Evolutionary conservation across 2,797 vertebrate genomes (phyloP), one percentile per base, ranked within the genome.

Genomic region (Vireo griseus): DNA sequence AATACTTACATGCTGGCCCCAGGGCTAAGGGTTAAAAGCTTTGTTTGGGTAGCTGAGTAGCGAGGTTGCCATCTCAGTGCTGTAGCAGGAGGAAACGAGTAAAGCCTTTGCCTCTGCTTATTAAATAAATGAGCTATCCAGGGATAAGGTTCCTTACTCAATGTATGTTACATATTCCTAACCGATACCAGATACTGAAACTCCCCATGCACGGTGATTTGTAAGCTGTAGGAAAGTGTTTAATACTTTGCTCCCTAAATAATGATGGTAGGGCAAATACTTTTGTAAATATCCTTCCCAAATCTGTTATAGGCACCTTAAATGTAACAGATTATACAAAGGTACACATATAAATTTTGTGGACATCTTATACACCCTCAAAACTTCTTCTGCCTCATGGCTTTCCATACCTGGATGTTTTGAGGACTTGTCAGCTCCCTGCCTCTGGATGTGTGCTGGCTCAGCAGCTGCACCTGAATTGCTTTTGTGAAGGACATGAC

Each of bases 131-230:
- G 88, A 93, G 8, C 31, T 93, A 48, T 44, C 62, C 67, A 59
- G 73, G 69, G 76, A 76, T 73, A 58, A 69, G 16, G 40, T 90
- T 78, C 51, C 55, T 66, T 81, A 29, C 25, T 69, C 25, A 8
- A 0, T 25, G 42, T n/a, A 11, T 35, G 31, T 51, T 83, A 73
- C 71, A 51, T 48, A 47, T 13, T 85, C 44, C 62, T 88, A 81
- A 86, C 90, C 82, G 44, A 88, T 74, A 79, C 75, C 90, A 91
- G 82, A 74, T 20, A 79, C 31, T 26, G 37, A 85, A 89, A 93
- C 77, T 82, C 45, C 59, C 52, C 22, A 5, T 5, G 52, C 26
- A 26, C 62, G 15, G 15, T 50, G 59, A 75, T 78, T 87, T 93
- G 91, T 55, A 40, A 66, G 40, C 63, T 63, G 37, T 4, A 61